Evolutionary conservation across 2,797 vertebrate species (phyloP), one percentile per base, ranked within the genome.

Genomic region (Anisognathus igniventris): DNA sequence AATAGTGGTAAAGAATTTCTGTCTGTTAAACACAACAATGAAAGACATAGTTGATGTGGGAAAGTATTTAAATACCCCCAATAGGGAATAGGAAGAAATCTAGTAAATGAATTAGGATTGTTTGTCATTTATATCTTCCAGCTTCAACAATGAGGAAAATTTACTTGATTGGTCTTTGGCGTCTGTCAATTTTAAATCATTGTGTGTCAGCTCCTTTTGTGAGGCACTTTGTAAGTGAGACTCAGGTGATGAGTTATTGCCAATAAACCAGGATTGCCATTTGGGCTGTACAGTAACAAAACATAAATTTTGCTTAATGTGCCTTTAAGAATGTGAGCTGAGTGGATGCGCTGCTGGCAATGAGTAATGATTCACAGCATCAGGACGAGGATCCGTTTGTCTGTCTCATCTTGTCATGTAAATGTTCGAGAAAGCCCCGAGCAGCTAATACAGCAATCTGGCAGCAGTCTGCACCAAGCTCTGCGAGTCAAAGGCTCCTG

Each of bases 381-480:
- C 72, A 2, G 72, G 57, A 42, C 4, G 8, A 72, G 71, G 89
- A 88, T 92, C 79, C 3, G 21, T 94, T 90, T 93, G 89, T 96
- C 92, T 94, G 92, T 95, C 92, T 91, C 88, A 45, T 92, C 83
- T 53, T 7, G 66, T 86, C 87, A 61, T 35, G 79, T 23, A 83
- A 81, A 68, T 11, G 64, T 71, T 73, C 35, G 22, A 56, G 35
- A 75, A 39, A 66, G 57, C 48, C 31, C 6, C 5, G 33, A 90
- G 85, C 51, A 51, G 87, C 51, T 72, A 40, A 42, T 18, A 12
- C 3, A 14, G 51, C 68, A 93, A 17, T 79, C 85, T 94, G 93
- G 91, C 87, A 90, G 91, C 92, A 92, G 42, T 61, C 82, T 86
- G 17, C 20, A 8, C n/a, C 1, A 2, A 75, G 72, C 75, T 18